Base-by-base conservation (phyloP, 2,888 invertebrate genomes). In the Athripsodes cinereus region DNA sequence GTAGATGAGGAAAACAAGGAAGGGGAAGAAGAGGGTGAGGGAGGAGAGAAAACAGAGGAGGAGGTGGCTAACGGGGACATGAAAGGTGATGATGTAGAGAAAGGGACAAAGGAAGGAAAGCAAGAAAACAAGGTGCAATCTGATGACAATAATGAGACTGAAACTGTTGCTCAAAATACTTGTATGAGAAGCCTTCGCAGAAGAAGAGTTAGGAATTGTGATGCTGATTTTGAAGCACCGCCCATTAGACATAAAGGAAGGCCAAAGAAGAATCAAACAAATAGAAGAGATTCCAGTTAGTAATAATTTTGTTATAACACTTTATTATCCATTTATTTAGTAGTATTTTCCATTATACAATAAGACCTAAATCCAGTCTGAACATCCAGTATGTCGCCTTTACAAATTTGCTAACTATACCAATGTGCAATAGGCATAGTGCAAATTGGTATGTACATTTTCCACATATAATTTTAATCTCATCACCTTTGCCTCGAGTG, bases 201-300 rank as follows among this genome's bases (percentile, higher is more conserved):
- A 22, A 56, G 63, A 52, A 56, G 57, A 11, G 57, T 56, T 13
- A 22, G 57, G 16, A 60, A 49, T 22, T 53, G 60, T 8, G 57
- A 57, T 18, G 21, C 51, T 10, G 48, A 10, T 47, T 40, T 40
- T 13, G 40, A 40, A 16, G 16, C 40, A 3, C 75, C 75, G 2
- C 40, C 40, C 16, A 40, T 40, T 40, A 40, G n/a, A 40, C 40
- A 40, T 16, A 40, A 13, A 40, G 40, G 40, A 16, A 13, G 40
- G 13, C 40, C 40, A 40, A 40, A 16, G 16, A 40, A 40, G 16
- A 40, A 13, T 40, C 40, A 70, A 71, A 71, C 1, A 72, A 40
- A 40, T 13, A 75, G 72, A 63, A 71, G 74, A 60, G 78, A 77
- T 62, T 73, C 75, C 64, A 75, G 78, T 78, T 67, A 62, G 50